Evolutionary conservation across 2,113 vertebrate species (phyloP).

Genomic region (Silurus meridionalis): DNA sequence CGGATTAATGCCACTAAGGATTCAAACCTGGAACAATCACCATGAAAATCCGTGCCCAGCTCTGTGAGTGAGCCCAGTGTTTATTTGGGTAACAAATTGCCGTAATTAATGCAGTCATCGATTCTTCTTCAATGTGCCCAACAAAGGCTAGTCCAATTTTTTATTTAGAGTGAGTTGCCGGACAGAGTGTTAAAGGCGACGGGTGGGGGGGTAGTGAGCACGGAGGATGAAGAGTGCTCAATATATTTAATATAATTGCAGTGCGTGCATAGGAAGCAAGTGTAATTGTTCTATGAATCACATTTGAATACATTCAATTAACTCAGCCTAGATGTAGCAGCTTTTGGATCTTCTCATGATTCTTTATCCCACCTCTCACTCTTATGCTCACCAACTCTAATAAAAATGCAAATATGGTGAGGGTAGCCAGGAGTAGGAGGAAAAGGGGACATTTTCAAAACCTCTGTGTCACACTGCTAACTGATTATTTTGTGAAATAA

Average conservation of each 20-base stretch:
- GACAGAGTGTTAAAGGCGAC: conserved; percentile 53
- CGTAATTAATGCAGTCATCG: conserved; percentile 96
- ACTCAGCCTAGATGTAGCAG: conserved; percentile 62
- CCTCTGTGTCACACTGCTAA: conserved; percentile 70
- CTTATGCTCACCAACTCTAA: conserved; percentile 63
- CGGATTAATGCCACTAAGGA: conserved; percentile 87
- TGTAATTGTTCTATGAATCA: conserved; percentile 82
- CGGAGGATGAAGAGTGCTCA: conserved; percentile 36
- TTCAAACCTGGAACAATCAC: conserved; percentile 72
- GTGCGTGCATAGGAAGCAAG: conserved; percentile 64
- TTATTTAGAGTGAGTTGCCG: conserved; percentile 88
- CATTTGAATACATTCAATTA: conserved; percentile 81
- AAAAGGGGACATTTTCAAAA: conserved; percentile 66
- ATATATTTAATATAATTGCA: conserved; percentile 75
- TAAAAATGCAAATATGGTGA: conserved; percentile 80
- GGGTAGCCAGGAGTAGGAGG: conserved; percentile 60
- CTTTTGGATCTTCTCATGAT: conserved; percentile 44
- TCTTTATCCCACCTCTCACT: conserved; percentile 42
- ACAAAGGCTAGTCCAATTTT: conserved; percentile 91
- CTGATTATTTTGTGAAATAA: conserved; percentile 73
- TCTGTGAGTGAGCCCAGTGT: conserved; percentile 84
- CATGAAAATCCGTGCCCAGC: conserved; percentile 82
- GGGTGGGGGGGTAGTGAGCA: conserved; percentile 45
- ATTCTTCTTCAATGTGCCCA: conserved; percentile 85
- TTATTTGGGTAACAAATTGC: conserved; percentile 98